phyloP scores from a whole-genome alignment of 2,113 vertebrate genomes.

The Heloderma charlesbogerti region DNA sequence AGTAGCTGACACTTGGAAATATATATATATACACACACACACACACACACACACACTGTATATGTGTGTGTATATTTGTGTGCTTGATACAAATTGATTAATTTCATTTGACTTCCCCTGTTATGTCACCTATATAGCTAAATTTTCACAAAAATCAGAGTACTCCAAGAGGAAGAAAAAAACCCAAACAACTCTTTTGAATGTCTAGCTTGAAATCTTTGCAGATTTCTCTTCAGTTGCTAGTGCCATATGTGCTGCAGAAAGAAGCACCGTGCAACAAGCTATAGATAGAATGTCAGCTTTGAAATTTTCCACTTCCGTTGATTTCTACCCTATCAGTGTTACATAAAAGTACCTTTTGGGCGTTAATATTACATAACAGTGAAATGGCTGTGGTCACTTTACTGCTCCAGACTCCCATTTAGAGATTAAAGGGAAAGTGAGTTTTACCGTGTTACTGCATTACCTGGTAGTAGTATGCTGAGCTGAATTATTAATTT shows the following conservation, averaged over 20 bases:
- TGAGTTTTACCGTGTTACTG: slow-evolving; percentile 81
- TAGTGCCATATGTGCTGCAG: slow-evolving; percentile 44
- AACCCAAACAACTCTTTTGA: background rate
- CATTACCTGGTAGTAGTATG: slow-evolving; percentile 95
- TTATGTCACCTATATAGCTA: background rate
- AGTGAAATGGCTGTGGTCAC: slow-evolving; percentile 75
- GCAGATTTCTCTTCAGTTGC: slow-evolving; percentile 57
- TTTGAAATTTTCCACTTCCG: slow-evolving; percentile 51
- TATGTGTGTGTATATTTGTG: too few relatives aligned
- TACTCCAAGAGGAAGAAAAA: slow-evolving; percentile 11
- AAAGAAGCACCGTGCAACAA: slow-evolving; percentile 43
- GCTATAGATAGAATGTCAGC: slow-evolving; percentile 57
- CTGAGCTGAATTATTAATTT: slow-evolving; percentile 91
- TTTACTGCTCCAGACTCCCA: slow-evolving; percentile 72
- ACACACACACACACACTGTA: too few relatives aligned
- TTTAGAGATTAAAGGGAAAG: slow-evolving; percentile 72
- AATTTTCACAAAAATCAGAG: slow-evolving; percentile 7
- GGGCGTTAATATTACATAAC: slow-evolving; percentile 85
- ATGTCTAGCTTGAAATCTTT: slow-evolving; percentile 46
- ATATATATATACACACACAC: too few relatives aligned
- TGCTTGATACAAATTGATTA: slow-evolving; percentile 1
- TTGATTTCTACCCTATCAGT: slow-evolving; percentile 69
- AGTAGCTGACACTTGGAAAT: background rate
- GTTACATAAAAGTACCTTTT: slow-evolving; percentile 72
- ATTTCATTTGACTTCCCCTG: background rate